Conservation (phyloP, 1,140 invertebrate genomes). For the Drosophila orena region DNA sequence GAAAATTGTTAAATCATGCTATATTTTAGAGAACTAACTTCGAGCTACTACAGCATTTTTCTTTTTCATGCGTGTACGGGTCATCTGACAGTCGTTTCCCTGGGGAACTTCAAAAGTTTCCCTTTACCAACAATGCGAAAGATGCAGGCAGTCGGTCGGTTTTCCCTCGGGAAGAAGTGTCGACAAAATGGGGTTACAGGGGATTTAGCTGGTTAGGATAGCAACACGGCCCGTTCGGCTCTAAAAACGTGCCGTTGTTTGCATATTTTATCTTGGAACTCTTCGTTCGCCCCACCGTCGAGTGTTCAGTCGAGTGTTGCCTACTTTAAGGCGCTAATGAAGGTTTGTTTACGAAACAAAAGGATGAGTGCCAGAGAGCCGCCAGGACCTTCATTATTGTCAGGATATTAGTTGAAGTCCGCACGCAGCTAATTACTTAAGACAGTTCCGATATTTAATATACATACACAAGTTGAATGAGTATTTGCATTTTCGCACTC, state of each 20-base stretch:
- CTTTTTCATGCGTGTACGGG: not conserved
- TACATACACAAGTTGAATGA: not conserved
- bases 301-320: slow-evolving; percentile 32
- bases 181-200: not conserved
- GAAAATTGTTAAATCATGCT: too few relatives aligned
- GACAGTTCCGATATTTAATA: not conserved
- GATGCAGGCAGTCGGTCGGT: slow-evolving; percentile 19
- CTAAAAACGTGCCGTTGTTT: slow-evolving; percentile 62
- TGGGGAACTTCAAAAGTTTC: slow-evolving; percentile 24
- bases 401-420: slow-evolving; percentile 11
- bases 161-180: slow-evolving; percentile 8
- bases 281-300: not conserved
- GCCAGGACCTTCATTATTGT: not conserved
- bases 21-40: too few relatives aligned
- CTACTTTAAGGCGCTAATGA: slow-evolving; percentile 73
- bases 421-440: slow-evolving; percentile 7
- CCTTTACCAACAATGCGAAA: slow-evolving; percentile 11
- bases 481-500: not conserved
- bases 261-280: slow-evolving; percentile 60
- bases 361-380: not conserved
- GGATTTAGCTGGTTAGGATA: not conserved
- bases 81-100: slow-evolving; percentile 30
- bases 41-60: not conserved
- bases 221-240: too few relatives aligned
- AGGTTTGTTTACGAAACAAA: slow-evolving; percentile 58